Conservation (phyloP, 2,797 vertebrate species). For the Phaenicophaeus curvirostris region DNA sequence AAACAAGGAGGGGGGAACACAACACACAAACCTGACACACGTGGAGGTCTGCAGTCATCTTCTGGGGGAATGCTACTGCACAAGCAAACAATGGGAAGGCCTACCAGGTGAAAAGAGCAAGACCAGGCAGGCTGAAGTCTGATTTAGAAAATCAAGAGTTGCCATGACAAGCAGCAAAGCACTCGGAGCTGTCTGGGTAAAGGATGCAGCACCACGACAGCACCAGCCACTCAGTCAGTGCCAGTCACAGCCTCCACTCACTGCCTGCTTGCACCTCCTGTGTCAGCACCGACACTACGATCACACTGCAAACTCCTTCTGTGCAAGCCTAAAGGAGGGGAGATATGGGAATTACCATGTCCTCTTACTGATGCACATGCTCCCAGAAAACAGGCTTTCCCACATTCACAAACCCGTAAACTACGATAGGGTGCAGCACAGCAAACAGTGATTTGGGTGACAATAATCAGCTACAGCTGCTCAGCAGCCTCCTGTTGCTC, state of each 20-base stretch:
- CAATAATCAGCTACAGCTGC: background rate
- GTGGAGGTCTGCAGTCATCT: accelerated
- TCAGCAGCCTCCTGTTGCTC: background rate
- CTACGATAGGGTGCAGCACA: background rate
- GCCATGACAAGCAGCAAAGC: background rate
- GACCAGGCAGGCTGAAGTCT: background rate
- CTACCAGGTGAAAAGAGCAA: background rate
- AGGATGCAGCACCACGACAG: background rate
- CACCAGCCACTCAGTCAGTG: background rate
- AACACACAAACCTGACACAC: background rate
- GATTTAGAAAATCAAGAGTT: background rate
- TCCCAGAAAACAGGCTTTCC: constrained; percentile 22
- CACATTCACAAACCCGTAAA: background rate
- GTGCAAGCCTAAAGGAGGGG: background rate
- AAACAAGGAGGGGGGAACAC: background rate
- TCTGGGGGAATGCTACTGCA: background rate
- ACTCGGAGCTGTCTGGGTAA: background rate
- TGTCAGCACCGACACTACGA: background rate
- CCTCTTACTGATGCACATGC: background rate
- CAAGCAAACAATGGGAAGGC: background rate
- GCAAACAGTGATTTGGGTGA: background rate
- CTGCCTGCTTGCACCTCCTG: background rate
- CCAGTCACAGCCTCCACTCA: background rate
- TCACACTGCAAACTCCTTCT: background rate
- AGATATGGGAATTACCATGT: background rate